phyloP scores from a whole-genome alignment of 2,888 invertebrate species.

The Coremacera marginata region DNA sequence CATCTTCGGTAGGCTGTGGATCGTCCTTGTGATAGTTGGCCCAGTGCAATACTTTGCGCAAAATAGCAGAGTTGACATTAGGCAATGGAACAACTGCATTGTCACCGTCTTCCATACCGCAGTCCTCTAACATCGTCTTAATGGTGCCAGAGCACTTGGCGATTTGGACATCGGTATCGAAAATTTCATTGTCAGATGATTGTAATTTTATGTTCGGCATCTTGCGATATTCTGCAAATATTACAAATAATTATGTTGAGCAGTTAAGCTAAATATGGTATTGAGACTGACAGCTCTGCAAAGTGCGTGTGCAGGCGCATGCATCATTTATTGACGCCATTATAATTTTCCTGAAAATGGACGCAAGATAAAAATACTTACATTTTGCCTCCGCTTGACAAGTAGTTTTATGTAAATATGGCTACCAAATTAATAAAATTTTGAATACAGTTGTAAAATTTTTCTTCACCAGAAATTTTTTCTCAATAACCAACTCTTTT shows the following conservation, averaged over 20 bases:
- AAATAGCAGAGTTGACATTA: conserved; percentile 96
- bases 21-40: conserved; percentile 96
- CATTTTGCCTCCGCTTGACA: no score
- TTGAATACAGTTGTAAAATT: no score
- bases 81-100: conserved; percentile 96
- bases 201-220: conserved; percentile 96
- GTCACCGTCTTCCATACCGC: conserved; percentile 90
- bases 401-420: no score
- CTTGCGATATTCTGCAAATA: conserved; percentile 63
- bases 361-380: no score
- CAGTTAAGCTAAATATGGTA: not conserved
- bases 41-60: conserved; percentile 95
- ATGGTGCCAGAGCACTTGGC: conserved; percentile 98
- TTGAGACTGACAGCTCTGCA: no score
- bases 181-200: conserved; percentile 95
- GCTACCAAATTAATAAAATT: no score
- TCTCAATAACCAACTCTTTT: no score
- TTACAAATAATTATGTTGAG: not conserved
- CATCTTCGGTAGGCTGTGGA: conserved; percentile 95
- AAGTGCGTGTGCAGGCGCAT: no score
- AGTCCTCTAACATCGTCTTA: conserved; percentile 97
- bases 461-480: no score
- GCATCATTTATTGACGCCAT: no score
- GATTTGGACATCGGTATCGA: conserved; percentile 96
- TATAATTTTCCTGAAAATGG: no score